These are phyloP conservation scores for Drosophila biarmipes DNA, from an alignment of 1,140 invertebrate species.

Conservation along the genomic window DNA sequence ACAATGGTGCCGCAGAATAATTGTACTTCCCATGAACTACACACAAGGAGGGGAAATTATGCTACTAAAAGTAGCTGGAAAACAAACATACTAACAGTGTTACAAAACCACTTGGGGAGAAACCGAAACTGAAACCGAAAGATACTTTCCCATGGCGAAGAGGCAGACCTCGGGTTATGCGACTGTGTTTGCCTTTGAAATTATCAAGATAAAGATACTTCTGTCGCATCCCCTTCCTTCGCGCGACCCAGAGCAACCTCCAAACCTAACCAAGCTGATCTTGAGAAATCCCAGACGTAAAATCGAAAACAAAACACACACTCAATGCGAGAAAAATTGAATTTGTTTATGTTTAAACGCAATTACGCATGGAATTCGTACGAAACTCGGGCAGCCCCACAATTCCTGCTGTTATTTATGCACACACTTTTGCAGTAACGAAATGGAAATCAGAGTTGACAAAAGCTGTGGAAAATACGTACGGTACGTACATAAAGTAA, in stretches of 20 bases:
- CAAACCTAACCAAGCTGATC: conserved; percentile 37
- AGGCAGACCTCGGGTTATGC: conserved; percentile 31
- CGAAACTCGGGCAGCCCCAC: conserved; percentile 7
- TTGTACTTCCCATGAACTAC: too few species aligned
- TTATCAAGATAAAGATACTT: conserved; percentile 40
- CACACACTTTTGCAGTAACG: conserved; percentile 20
- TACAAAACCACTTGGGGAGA: conserved; percentile 8
- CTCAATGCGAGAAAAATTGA: conserved; percentile 66
- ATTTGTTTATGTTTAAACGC: conserved; percentile 56
- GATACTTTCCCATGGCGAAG: conserved; percentile 41
- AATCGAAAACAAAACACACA: conserved; percentile 29
- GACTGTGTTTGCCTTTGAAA: conserved; percentile 30
- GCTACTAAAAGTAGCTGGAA: neutral
- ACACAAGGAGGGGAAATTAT: too few species aligned
- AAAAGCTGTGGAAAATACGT: conserved; percentile 17
- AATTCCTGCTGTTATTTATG: conserved; percentile 16
- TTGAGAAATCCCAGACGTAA: conserved; percentile 40
- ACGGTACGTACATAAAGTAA: conserved; percentile 10
- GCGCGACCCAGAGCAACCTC: conserved; percentile 1
- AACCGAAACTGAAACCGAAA: conserved; percentile 23
- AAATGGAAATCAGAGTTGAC: conserved; percentile 52
- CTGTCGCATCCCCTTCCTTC: neutral
- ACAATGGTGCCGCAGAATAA: neutral
- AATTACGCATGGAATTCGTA: conserved; percentile 22
- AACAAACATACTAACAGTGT: neutral